Conservation (phyloP, 2,113 vertebrate species). For the Dipodomys stephensi region DNA sequence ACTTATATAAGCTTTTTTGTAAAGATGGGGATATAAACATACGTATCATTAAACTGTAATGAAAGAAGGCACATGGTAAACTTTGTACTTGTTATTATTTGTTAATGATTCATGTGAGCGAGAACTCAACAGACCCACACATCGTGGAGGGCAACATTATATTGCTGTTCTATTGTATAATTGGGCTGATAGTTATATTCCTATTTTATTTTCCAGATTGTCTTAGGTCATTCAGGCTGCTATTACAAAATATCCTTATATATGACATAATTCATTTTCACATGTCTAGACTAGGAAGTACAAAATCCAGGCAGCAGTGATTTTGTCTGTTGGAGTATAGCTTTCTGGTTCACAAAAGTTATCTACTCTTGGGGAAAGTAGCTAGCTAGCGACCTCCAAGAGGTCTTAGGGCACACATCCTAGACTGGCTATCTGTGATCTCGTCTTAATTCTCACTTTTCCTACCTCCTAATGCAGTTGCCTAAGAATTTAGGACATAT, state of each 20-base stretch:
- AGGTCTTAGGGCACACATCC: too few relatives aligned
- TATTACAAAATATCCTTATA: background rate
- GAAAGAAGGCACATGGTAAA: background rate
- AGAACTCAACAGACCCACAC: background rate
- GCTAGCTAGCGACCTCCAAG: too few relatives aligned
- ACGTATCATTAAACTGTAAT: background rate
- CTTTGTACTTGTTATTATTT: background rate
- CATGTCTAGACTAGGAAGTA: background rate
- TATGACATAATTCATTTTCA: background rate
- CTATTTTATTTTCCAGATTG: background rate
- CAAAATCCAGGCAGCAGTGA: background rate
- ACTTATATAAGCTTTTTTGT: background rate
- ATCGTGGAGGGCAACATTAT: background rate
- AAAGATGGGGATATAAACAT: background rate
- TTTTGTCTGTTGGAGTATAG: too few relatives aligned
- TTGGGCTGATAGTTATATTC: background rate
- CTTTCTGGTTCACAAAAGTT: too few relatives aligned
- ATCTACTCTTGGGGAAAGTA: too few relatives aligned
- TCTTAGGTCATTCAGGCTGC: background rate
- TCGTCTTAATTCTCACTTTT: too few relatives aligned
- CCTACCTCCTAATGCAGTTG: too few relatives aligned
- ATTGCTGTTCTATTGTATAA: background rate
- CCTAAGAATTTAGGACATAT: background rate
- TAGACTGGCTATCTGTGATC: too few relatives aligned
- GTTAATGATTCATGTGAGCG: background rate